A percentile compares a stretch with the other conserved stretches of the same genome.
phyloP scores from a whole-genome alignment of 64 coral and sea anemone species.

The Dendrophyllia cribrosa region DNA sequence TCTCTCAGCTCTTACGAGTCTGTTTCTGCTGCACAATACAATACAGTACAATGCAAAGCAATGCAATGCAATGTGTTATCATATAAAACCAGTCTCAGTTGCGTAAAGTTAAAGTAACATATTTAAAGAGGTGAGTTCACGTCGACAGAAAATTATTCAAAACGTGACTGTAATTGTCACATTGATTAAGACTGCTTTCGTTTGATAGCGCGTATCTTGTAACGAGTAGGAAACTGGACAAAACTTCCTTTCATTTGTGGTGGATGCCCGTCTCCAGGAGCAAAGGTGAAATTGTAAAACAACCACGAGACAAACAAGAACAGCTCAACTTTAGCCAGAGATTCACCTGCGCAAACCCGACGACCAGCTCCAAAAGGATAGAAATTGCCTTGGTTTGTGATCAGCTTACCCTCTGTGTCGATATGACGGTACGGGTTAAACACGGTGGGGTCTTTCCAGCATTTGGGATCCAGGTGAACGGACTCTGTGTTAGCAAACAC shows the following conservation, averaged over 20 bases:
- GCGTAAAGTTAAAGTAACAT: no score
- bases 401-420: slow-evolving; percentile 1
- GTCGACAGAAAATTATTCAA: no score
- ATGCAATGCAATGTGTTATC: no score
- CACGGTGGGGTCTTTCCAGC: slow-evolving; percentile 26
- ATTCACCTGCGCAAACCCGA: slow-evolving; percentile 32
- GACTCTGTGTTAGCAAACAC: slow-evolving; percentile 22
- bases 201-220: slow-evolving; percentile 46
- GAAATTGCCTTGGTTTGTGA: slow-evolving; percentile 22
- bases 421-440: slow-evolving; percentile 51
- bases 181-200: not conserved
- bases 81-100: no score
- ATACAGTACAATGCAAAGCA: no score
- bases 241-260: not conserved
- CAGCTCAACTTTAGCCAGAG: slow-evolving; percentile 36
- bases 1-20: no score
- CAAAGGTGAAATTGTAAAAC: slow-evolving; percentile 15
- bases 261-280: not conserved
- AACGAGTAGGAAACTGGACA: slow-evolving; percentile 11
- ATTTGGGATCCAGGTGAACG: slow-evolving; percentile 19
- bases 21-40: no score
- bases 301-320: slow-evolving; percentile 40
- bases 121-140: no score
- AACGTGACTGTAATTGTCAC: no score
- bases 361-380: slow-evolving; percentile 28